Conservation (phyloP, 2,888 invertebrate species). For the Agrochola lota region DNA sequence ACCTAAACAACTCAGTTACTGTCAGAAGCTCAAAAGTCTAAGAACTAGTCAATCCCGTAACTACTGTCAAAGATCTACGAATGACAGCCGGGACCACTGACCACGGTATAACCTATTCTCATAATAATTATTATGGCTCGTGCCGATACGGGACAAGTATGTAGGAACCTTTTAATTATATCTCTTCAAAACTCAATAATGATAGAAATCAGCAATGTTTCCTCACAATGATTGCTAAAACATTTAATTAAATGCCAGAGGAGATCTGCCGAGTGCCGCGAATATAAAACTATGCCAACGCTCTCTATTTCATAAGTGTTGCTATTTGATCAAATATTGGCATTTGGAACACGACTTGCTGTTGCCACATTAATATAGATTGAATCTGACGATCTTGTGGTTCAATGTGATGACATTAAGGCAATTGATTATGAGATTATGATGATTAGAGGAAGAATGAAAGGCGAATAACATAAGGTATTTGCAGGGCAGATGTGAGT, state of each 20-base stretch:
- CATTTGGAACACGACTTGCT: constrained; percentile 25
- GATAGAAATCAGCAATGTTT: constrained; percentile 2
- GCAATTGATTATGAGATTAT: not conserved
- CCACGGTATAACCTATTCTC: no score
- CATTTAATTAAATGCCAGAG: constrained; percentile 35
- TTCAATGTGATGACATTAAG: not conserved
- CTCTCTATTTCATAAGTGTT: constrained; percentile 50
- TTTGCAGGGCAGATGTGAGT: no score
- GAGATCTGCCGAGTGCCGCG: not conserved
- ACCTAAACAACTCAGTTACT: no score
- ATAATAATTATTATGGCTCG: not conserved
- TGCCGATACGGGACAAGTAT: not conserved
- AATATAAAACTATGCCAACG: constrained; percentile 19
- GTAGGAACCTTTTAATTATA: not conserved
- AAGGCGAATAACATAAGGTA: no score
- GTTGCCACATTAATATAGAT: constrained; percentile 5
- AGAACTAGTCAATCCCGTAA: no score
- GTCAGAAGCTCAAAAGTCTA: no score
- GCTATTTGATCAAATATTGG: constrained; percentile 40
- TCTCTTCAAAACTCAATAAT: not conserved
- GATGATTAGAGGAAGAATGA: no score
- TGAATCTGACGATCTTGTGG: not conserved
- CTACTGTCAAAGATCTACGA: no score
- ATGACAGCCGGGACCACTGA: no score
- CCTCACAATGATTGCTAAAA: constrained; percentile 26